Evolutionary conservation across 1,140 invertebrate species (phyloP), one percentile per base, ranked within the genome.

Genomic region (Leptinotarsa texana): DNA sequence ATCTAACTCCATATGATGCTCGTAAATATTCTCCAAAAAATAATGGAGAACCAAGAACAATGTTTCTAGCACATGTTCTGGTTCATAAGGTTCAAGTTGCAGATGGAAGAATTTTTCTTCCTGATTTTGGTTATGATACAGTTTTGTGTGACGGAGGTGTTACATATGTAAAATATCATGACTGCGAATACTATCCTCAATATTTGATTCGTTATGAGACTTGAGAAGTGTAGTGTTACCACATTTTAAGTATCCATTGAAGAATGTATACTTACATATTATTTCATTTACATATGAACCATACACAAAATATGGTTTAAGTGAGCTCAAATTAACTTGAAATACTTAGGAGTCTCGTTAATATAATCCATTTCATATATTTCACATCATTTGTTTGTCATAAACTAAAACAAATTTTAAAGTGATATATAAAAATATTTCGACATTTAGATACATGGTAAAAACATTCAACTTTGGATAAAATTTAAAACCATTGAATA

Each of bases 101-200:
- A 62, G 13, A 51, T 15, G 61, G 57, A 3, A 49, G 63, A n/a
- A 57, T 73, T 3, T 78, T 72, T 76, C 67, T 78, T 15, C 76
- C 79, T 33, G 72, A 74, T 61, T 42, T 47, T n/a, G 77, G 75
- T 21, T 78, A 33, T 61, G 79, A 80, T 66, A 80, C 79, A 15
- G 77, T 77, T 17, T 33, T 76, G 11, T 69, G 69, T 15, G 66
- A 73, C 27, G 66, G 62, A 27, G 61, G 73, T 13, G 22, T 57
- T 11, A 80, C 79, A 22, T 80, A 75, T 51, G 75, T 80, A 15
- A 80, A 80, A 70, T 80, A 78, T 77, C 78, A 77, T 49, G 79
- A 80, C 63, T 47, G 57, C 63, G 79, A 80, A 63, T 80, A 75
- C 57, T 80, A 80, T 72, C 79, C 79, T 11, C 48, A 24, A 22